Base-by-base conservation (phyloP, 2,888 invertebrate genomes). In the Dexiosoma caninum region DNA sequence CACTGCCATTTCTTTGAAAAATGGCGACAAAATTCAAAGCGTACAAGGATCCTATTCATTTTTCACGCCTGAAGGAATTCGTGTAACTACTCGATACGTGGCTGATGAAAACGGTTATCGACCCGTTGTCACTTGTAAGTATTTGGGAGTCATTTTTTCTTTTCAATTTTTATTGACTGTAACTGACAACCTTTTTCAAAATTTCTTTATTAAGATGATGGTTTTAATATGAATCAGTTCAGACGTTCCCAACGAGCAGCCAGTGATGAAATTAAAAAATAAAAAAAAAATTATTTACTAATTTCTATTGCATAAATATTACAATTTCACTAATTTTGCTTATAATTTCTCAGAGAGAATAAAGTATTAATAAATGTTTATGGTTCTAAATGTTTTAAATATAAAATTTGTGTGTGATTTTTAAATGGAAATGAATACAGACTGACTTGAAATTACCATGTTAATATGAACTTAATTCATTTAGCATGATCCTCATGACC, bases 21-120 rank as follows among this genome's bases (percentile, higher is more conserved):
- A 83, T 0, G 55, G 83, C 19, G 86, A 87, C 57, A 21, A 30
- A 10, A 83, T 85, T 64, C 84, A 85, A 21, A 85, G 84, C 49
- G 88, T 89, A 10, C 85, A 86, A 57, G 89, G 89, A 0, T 85
- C 87, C n/a, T 89, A 88, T 64, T 85, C 87, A 0, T 89, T 84
- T 51, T 85, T 88, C 9, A 84, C 88, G 0, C 89, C 89, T 8
- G 88, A 89, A 78, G 89, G 89, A 19, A 81, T 88, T 4, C 86
- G 86, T 2, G 88, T 89, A 3, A 83, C 85, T 32, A 87, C 88
- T 8, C 85, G 85, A 7, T 89, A 89, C 44, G 78, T 85, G 1
- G 87, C 88, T 12, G 88, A 89, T 84, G 87, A 86, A 53, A 86
- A 87, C 59, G 89, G 89, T 3, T 89, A 85, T 76, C 86, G 85